Conservation (phyloP, 2,797 vertebrate species). For the Anguilla pacifica region DNA sequence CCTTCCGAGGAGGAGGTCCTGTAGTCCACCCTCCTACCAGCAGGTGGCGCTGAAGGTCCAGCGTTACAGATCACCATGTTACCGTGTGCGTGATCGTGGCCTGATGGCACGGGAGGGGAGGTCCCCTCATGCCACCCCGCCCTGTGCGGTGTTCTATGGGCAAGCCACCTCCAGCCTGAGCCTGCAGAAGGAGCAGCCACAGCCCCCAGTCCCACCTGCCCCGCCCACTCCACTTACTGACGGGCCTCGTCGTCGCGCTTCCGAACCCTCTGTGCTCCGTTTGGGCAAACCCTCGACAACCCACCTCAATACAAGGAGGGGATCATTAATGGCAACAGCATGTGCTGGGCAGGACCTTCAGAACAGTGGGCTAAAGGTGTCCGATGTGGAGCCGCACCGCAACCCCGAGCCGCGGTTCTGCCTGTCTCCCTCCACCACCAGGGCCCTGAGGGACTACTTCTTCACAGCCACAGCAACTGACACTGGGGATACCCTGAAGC, state of each 20-base stretch:
- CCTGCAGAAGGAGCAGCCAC: constrained; percentile 65
- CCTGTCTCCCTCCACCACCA: constrained; percentile 67
- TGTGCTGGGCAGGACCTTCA: constrained; percentile 39
- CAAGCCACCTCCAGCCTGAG: constrained; percentile 64
- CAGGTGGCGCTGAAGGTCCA: constrained; percentile 66
- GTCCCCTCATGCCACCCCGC: constrained; percentile 55
- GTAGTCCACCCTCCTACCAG: constrained; percentile 66
- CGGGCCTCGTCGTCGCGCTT: constrained; percentile 52
- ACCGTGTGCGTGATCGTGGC: constrained; percentile 57
- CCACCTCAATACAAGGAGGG: constrained; percentile 39
- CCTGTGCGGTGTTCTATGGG: constrained; percentile 71
- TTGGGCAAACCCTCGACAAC: constrained; percentile 30
- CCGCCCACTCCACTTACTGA: constrained; percentile 33
- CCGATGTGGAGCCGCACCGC: constrained; percentile 45
- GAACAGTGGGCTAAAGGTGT: constrained; percentile 56
- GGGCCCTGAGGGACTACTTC: constrained; percentile 66
- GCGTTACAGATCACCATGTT: constrained; percentile 57
- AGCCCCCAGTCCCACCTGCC: constrained; percentile 51
- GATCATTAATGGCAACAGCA: constrained; percentile 26
- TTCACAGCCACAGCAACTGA: constrained; percentile 62
- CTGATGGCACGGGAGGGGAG: constrained; percentile 64
- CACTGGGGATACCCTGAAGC: constrained; percentile 60
- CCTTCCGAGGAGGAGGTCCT: constrained; percentile 41
- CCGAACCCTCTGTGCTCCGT: constrained; percentile 54
- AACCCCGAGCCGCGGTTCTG: constrained; percentile 54